phyloP scores from a whole-genome alignment of 2,113 vertebrate genomes.

The Alethe castanea region DNA sequence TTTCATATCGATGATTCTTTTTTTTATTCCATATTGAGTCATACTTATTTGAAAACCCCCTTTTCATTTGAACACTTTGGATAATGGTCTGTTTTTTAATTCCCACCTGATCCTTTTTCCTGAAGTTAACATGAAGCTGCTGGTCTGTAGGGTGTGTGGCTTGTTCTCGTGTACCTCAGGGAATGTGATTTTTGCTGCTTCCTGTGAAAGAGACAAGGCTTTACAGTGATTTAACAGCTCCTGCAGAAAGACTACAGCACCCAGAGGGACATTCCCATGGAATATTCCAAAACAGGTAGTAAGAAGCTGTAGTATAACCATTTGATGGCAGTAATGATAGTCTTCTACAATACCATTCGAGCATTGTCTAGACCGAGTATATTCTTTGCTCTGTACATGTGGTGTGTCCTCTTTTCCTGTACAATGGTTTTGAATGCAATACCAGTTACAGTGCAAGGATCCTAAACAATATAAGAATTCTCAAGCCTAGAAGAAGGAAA shows the following conservation, averaged over 20 bases:
- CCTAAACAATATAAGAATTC: neutral
- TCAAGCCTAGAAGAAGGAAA: neutral
- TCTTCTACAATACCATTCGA: neutral
- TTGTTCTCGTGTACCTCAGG: neutral
- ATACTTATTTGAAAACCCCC: neutral
- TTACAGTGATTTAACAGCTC: neutral
- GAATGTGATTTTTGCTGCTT: neutral
- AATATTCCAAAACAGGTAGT: neutral
- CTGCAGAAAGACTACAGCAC: neutral
- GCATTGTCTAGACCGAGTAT: neutral
- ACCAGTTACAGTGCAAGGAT: neutral
- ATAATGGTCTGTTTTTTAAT: neutral
- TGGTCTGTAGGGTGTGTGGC: neutral
- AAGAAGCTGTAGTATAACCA: neutral
- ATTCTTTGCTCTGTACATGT: neutral
- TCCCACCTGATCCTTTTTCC: neutral
- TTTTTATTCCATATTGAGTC: neutral
- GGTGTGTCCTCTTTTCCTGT: neutral
- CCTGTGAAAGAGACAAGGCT: neutral
- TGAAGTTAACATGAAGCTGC: neutral
- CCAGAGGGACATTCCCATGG: neutral
- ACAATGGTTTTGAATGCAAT: neutral
- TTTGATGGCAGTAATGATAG: neutral
- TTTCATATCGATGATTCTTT: neutral
- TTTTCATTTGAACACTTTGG: neutral